Base-by-base conservation (phyloP, 2,888 invertebrate genomes). In the Crocallis elinguaria region DNA sequence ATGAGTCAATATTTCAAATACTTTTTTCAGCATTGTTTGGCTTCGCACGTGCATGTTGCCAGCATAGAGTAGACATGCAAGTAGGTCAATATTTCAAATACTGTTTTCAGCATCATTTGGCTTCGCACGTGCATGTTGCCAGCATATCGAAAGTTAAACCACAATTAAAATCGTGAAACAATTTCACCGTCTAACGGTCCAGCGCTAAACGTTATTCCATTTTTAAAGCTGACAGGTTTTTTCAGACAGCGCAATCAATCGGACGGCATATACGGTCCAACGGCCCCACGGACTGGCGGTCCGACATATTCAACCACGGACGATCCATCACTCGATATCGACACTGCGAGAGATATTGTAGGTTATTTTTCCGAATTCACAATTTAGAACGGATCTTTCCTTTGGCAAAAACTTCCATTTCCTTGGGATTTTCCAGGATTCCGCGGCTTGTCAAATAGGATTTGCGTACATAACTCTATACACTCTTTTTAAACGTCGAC, bases 171-270 rank as follows among this genome's bases (percentile, higher is more conserved):
- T 35, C 16, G 12, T 32, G 29, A 35, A 36, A 52, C 29, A 32
- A 39, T 45, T 37, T 44, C 43, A 25, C 43, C 23, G 39, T 16
- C 21, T 41, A 46, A 52, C 53, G 38, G 46, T 48, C 30, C 2
- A 43, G 21, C 23, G 25, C 16, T 41, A 19, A 55, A 49, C 39
- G 41, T 36, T 54, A 46, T 53, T 49, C 49, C 32, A 45, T 49
- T 55, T 49, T 55, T 45, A 36, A 49, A 45, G 12, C 45, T 30
- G 44, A 36, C 49, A 46, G 32, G 17, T 49, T 55, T 54, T 53
- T 55, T 55, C 36, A 25, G 38, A 8, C 25, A 17, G 35, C 35
- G 49, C 41, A 41, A 54, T 49, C 49, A 49, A 49, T 49, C 33
- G 17, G 6, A 25, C 33, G 32, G 25, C 53, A 46, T 37, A 43